Percentiles rank a stretch among this genome's conserved stretches.
Evolutionary conservation across 2,888 invertebrate species (phyloP).

Genomic region (Drosophila phalerata): DNA sequence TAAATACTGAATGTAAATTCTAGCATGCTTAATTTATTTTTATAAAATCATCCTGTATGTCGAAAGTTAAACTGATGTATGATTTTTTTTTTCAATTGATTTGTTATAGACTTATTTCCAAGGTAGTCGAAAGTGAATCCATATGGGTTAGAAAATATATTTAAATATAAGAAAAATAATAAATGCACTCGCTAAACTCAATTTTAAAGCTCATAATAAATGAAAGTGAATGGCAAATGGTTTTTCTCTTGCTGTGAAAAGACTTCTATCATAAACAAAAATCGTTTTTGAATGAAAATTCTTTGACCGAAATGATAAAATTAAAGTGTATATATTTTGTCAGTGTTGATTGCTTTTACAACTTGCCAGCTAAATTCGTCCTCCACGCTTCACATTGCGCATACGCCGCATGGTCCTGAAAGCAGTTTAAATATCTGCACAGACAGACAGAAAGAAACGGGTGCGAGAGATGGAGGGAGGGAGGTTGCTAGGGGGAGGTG

Average conservation of each 20-base stretch:
- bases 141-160: background rate
- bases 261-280: no score
- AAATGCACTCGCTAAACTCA: background rate
- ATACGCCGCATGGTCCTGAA: slow-evolving; percentile 57
- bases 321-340: slow-evolving; percentile 20
- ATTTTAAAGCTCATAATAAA: background rate
- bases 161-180: background rate
- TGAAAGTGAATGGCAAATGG: background rate
- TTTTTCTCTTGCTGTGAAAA: background rate
- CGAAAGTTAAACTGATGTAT: no score
- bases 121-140: background rate
- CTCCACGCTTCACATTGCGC: slow-evolving; percentile 52
- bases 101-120: background rate
- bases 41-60: no score
- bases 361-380: background rate
- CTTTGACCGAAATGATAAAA: slow-evolving; percentile 37
- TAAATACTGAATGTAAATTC: no score
- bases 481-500: background rate
- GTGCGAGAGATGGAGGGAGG: background rate
- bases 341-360: slow-evolving; percentile 1
- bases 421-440: slow-evolving; percentile 26
- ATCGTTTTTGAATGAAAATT: background rate
- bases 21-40: background rate
- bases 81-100: no score
- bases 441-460: background rate